A percentile compares a stretch with the other conserved stretches of the same genome.
Conservation (phyloP, 2,888 invertebrate species). For the Andrena praecox region DNA sequence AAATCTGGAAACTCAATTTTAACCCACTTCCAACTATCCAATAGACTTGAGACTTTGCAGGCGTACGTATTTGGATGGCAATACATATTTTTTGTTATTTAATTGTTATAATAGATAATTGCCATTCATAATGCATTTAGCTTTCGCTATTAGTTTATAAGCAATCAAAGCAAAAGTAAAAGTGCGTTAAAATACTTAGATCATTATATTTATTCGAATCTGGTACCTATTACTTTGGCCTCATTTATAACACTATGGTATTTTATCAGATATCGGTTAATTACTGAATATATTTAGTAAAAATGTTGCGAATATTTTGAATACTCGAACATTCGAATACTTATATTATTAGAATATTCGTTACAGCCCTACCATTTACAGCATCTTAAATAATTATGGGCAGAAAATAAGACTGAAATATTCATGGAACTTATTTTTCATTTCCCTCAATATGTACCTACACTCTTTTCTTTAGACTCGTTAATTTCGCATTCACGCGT, state of each 20-base stretch:
- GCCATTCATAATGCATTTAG: background rate
- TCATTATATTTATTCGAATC: background rate
- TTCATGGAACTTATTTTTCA: background rate
- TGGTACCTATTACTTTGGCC: background rate
- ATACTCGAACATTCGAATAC: too few relatives aligned
- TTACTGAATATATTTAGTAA: too few relatives aligned
- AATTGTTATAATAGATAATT: background rate
- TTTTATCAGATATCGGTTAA: too few relatives aligned
- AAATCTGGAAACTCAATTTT: too few relatives aligned
- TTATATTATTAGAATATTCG: background rate
- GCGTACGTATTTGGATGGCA: too few relatives aligned
- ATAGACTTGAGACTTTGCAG: too few relatives aligned
- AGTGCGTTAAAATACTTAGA: background rate
- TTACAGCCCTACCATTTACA: background rate
- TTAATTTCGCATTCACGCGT: background rate
- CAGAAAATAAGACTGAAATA: background rate
- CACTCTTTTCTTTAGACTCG: too few relatives aligned
- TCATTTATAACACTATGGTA: background rate
- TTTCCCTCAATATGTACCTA: background rate
- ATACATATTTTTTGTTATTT: background rate
- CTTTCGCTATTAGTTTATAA: background rate
- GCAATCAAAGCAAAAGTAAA: background rate
- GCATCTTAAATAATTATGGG: conserved; percentile 4
- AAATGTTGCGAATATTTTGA: too few relatives aligned
- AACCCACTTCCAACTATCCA: too few relatives aligned